Percentiles rank a stretch among this genome's conserved stretches.
Evolutionary conservation across 2,113 vertebrate genomes (phyloP).

Genomic region (Leucoraja erinaceus): DNA sequence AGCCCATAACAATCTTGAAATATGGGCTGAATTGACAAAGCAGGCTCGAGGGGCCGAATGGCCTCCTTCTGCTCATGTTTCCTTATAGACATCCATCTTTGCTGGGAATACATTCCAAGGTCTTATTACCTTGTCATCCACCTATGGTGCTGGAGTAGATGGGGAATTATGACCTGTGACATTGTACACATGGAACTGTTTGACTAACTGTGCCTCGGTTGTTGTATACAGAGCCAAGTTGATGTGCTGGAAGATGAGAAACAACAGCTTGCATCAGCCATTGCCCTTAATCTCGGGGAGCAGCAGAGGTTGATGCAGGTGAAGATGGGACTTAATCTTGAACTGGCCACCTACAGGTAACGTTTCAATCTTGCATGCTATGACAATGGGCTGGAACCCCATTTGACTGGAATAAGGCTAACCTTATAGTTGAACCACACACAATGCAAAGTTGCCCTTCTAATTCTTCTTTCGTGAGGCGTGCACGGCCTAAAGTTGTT

Average conservation of each 20-base stretch:
- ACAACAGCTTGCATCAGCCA: constrained; percentile 61
- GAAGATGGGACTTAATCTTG: constrained; percentile 81
- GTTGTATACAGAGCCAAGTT: constrained; percentile 64
- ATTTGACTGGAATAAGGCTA: background rate
- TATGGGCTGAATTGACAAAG: no score
- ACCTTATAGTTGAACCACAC: background rate
- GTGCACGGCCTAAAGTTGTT: no score
- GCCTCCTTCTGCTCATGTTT: no score
- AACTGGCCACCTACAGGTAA: constrained; percentile 89
- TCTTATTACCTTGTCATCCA: background rate
- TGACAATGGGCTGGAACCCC: background rate
- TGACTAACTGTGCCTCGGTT: constrained; percentile 19
- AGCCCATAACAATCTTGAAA: no score
- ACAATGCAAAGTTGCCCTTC: no score
- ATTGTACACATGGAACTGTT: background rate
- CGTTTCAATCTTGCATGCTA: constrained; percentile 29
- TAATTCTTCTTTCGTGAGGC: no score
- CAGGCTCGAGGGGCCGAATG: no score
- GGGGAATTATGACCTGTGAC: background rate
- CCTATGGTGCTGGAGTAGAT: background rate
- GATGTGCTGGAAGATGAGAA: constrained; percentile 77
- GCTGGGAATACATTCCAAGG: background rate
- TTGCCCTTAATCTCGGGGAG: constrained; percentile 72
- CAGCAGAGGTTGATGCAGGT: constrained; percentile 83
- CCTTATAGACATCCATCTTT: no score